Evolutionary conservation across 2,888 invertebrate genomes (phyloP).

Genomic region (Linnaemya vulpina): DNA sequence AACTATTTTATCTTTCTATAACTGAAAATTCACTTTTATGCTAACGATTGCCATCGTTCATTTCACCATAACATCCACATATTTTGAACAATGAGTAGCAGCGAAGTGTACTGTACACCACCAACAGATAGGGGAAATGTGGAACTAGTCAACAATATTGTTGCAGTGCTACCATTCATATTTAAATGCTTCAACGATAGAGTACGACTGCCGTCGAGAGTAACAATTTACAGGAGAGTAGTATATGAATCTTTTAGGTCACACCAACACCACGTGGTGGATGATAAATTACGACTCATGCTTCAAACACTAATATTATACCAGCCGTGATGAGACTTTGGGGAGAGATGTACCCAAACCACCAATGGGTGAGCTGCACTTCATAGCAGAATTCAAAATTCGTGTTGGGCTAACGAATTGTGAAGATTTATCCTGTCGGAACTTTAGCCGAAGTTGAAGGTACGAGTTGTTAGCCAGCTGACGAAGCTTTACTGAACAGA

Average conservation of each 20-base stretch:
- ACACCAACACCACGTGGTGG: slow-evolving; percentile 77
- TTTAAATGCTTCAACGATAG: slow-evolving; percentile 21
- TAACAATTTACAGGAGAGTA: slow-evolving; percentile 4
- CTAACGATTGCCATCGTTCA: too few species aligned
- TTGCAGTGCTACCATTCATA: slow-evolving; percentile 30
- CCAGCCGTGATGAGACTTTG: slow-evolving; percentile 31
- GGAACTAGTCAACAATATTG: slow-evolving; percentile 33
- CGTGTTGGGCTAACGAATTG: slow-evolving; percentile 59
- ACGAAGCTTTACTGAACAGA: slow-evolving; percentile 45
- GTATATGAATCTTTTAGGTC: slow-evolving; percentile 35
- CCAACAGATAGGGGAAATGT: slow-evolving; percentile 43
- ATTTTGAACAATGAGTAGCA: too few species aligned
- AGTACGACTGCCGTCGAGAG: background rate
- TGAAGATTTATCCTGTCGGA: slow-evolving; percentile 53
- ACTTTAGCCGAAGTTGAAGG: slow-evolving; percentile 6
- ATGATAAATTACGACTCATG: slow-evolving; percentile 67
- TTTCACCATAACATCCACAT: too few species aligned
- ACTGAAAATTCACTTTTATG: too few species aligned
- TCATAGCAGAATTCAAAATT: slow-evolving; percentile 65
- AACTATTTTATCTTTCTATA: too few species aligned
- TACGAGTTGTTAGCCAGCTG: slow-evolving; percentile 39
- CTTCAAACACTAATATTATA: slow-evolving; percentile 65
- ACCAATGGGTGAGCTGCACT: slow-evolving; percentile 76
- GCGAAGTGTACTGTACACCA: background rate
- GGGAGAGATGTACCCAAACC: slow-evolving; percentile 58